These are phyloP conservation scores for Saxidomus purpurata DNA, from an alignment of 1,140 invertebrate genomes.

Conservation along the genomic window DNA sequence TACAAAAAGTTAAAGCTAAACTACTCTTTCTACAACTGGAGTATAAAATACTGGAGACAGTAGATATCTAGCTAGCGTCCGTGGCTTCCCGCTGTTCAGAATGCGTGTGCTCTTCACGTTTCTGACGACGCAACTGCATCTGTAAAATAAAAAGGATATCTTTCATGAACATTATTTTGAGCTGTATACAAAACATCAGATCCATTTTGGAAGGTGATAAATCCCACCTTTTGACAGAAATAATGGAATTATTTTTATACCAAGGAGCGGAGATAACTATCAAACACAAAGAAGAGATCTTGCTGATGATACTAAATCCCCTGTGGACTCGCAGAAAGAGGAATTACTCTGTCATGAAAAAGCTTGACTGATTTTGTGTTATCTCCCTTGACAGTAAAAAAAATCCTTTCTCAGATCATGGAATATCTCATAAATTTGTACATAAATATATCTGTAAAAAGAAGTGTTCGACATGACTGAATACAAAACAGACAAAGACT, in stretches of 20 bases:
- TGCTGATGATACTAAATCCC: background rate
- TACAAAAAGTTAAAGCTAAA: background rate
- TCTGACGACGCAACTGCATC: constrained; percentile 28
- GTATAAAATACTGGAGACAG: background rate
- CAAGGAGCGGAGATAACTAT: background rate
- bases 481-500: too few relatives aligned
- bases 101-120: background rate
- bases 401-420: too few relatives aligned
- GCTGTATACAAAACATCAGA: too few relatives aligned
- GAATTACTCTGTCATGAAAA: too few relatives aligned
- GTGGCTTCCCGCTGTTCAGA: background rate
- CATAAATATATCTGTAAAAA: too few relatives aligned
- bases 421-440: too few relatives aligned
- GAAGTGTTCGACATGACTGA: too few relatives aligned
- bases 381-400: too few relatives aligned
- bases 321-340: too few relatives aligned
- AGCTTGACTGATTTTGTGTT: too few relatives aligned
- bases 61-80: background rate
- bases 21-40: background rate
- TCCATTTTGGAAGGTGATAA: background rate
- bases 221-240: background rate
- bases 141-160: background rate
- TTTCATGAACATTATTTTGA: background rate
- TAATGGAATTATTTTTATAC: background rate
- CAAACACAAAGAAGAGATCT: background rate